phyloP scores from a whole-genome alignment of 2,888 invertebrate species.

The Cordilura impudica region DNA sequence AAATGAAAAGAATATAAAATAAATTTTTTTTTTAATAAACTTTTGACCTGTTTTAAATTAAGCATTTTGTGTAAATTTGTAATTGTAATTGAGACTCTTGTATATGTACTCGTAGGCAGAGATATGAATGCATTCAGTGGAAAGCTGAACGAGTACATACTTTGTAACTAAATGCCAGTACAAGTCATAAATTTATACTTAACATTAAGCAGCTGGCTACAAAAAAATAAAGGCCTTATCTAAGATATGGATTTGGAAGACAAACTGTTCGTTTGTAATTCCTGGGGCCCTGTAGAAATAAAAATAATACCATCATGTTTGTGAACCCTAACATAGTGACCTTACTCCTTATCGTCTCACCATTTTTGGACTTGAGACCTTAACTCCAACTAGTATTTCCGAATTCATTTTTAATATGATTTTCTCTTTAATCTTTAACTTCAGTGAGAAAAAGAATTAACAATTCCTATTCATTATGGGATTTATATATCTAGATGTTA shows the following conservation, averaged over 20 bases:
- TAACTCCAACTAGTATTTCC: too few species aligned
- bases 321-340: too few species aligned
- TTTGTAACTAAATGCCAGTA: background rate
- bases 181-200: conserved; percentile 46
- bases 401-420: too few species aligned
- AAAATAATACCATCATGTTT: too few species aligned
- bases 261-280: too few species aligned
- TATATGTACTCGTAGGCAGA: background rate
- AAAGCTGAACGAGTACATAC: background rate
- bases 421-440: too few species aligned
- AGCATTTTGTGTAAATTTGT: background rate
- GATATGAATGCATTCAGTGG: background rate
- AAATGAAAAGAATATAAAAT: conserved; percentile 4
- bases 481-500: too few species aligned
- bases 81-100: background rate
- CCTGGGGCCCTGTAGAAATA: too few species aligned
- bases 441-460: too few species aligned
- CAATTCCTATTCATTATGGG: too few species aligned
- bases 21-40: conserved; percentile 39
- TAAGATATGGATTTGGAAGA: background rate
- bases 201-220: conserved; percentile 44
- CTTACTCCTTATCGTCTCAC: too few species aligned
- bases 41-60: conserved; percentile 52
- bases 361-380: too few species aligned
- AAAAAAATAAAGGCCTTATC: conserved; percentile 1